A percentile compares a stretch with the other conserved stretches of the same genome.
These are phyloP conservation scores for Gorsachius goisagi DNA, from an alignment of 2,113 vertebrate genomes.

Conservation along the genomic window DNA sequence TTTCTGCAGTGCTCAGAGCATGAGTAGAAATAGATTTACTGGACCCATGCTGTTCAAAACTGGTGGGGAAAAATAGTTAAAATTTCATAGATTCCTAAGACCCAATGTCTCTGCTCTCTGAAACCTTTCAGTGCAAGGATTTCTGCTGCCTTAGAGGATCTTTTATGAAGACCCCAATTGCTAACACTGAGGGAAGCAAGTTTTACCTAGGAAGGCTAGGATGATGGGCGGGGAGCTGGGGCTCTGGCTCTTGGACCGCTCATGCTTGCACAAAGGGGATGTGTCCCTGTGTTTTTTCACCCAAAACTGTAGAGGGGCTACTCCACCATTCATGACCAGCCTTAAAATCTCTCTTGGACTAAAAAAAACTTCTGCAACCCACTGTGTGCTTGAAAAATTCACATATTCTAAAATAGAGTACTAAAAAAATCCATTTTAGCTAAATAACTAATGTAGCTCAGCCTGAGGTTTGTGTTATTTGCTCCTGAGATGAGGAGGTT, in stretches of 20 bases:
- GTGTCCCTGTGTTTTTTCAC: background rate
- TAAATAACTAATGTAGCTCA: background rate
- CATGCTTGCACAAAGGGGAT: background rate
- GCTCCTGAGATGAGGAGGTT: background rate
- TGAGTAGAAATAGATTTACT: background rate
- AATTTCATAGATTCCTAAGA: background rate
- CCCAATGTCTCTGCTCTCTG: background rate
- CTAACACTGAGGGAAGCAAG: background rate
- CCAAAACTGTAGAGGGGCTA: background rate
- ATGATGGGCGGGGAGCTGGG: rapidly evolving
- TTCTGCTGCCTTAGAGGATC: background rate
- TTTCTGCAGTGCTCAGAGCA: background rate
- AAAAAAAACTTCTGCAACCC: background rate
- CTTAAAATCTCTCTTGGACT: background rate
- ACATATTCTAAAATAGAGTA: background rate
- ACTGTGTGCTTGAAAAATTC: background rate
- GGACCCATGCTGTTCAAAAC: background rate
- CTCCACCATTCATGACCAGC: background rate
- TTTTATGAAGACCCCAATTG: background rate
- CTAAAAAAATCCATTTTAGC: background rate
- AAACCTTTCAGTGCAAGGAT: background rate
- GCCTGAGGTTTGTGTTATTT: background rate
- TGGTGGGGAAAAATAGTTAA: background rate
- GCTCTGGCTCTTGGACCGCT: background rate
- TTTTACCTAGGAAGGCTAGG: background rate